Base-by-base conservation (phyloP, 2,888 invertebrate genomes). In the Thymelicus lineola region DNA sequence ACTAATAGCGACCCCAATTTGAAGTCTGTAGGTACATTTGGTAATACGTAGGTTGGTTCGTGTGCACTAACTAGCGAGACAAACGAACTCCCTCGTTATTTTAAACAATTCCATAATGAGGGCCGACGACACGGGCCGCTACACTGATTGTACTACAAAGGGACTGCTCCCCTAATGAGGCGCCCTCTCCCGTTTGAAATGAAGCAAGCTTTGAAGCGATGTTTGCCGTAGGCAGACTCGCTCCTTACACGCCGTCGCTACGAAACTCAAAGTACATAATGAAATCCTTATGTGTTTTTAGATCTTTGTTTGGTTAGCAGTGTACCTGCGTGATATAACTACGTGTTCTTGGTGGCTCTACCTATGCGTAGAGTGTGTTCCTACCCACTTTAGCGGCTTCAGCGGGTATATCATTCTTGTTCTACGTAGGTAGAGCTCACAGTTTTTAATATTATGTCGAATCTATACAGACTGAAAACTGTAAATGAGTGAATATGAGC, bases 61-160 rank as follows among this genome's bases (percentile, higher is more conserved):
- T 48, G 62, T 57, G 68, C 57, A 57, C 46, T 83, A 80, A 82
- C 81, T 82, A 76, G 80, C 75, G 77, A 80, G 77, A 82, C 82
- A 81, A 81, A 81, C 82, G 80, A 67, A 73, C 74, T 81, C 85
- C 86, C 90, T 91, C 89, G 90, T 91, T 90, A 91, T 89, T 92
- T 91, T 92, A 91, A 91, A 92, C 91, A 91, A 90, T 90, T 90
- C 89, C 86, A 87, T 90, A 90, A 90, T 87, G 89, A 89, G 80
- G 80, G 79, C 82, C 82, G 81, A 79, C 70, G 72, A 68, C 62
- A 72, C 71, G 71, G 67, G 55, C 70, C 76, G 77, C 78, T 77
- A 76, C 82, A 74, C 86, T 87, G 89, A 87, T 88, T 87, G 87
- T 82, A 81, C 81, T 80, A 85, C 87, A 86, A 86, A 88, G 88